Evolutionary conservation across 2,888 invertebrate genomes (phyloP), one percentile per base, ranked within the genome.

Genomic region (Acanthoscelides obtectus): DNA sequence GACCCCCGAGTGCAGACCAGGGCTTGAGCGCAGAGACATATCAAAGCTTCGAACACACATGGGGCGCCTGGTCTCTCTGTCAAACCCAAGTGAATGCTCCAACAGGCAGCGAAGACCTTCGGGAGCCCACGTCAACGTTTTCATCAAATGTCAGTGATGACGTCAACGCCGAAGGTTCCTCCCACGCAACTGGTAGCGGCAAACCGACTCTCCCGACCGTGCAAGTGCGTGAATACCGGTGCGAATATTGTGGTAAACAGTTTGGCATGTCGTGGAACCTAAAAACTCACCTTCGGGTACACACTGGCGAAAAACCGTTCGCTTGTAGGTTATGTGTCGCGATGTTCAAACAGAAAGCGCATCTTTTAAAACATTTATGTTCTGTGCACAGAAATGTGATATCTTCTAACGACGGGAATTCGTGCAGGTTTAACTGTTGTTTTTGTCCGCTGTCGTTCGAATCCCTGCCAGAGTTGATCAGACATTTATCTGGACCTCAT

Each of bases 181-280:
- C 81, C 67, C 76, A 79, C 20, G 77, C 83, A 64, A 79, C 84
- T 63, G 81, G 83, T 70, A 81, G 82, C 77, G 80, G 89, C 87
- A 80, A 81, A 73, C 80, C 79, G 71, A 75, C 79, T 25, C 70
- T 81, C 70, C 81, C 81, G 17, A 75, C 81, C 17, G 83, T 88
- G 87, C 92, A 93, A 69, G 93, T 94, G 67, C 89, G 95, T 72
- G 95, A 95, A 84, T 95, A 95, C 84, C 91, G 94, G 73, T 95
- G 95, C 83, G 94, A 93, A 83, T 95, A 95, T 84, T 95, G 95
- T 84, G 94, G 94, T 72, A 95, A 95, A 86, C 95, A 95, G 85
- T 95, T 95, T 81, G 95, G 95, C 73, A 95, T 95, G 95, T 94
- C 94, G 73, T 95, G 95, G 95, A 95, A 95, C 88, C 88, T 95